These are phyloP conservation scores for Agelas oroides DNA, from an alignment of 37 sponge, comb jelly and placozoan species.

Conservation along the genomic window DNA sequence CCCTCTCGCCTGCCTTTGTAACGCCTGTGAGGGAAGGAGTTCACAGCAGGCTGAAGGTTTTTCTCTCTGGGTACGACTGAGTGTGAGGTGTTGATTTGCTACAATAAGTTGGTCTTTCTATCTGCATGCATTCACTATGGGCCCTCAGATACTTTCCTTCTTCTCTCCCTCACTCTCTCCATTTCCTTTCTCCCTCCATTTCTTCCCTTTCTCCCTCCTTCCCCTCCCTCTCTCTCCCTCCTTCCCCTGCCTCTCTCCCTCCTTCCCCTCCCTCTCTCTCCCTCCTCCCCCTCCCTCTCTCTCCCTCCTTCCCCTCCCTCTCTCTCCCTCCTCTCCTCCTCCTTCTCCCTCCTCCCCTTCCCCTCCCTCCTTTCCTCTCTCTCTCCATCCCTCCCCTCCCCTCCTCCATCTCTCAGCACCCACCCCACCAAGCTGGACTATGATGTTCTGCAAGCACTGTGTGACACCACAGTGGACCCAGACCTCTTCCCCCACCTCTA, in stretches of 20 bases:
- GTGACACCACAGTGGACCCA: constrained; percentile 23
- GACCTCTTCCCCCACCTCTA: constrained; percentile 37
- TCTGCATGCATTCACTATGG: no score
- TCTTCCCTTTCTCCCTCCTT: not conserved
- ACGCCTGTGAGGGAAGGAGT: no score
- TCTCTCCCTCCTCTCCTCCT: no score
- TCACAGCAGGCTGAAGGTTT: not conserved
- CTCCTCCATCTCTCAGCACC: constrained; percentile 10
- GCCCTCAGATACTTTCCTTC: no score
- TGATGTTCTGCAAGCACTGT: constrained; percentile 66
- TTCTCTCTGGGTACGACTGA: constrained; percentile 7
- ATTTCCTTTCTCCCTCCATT: not conserved
- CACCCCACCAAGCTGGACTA: constrained; percentile 68
- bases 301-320: no score
- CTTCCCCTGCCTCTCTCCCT: not conserved
- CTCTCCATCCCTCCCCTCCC: not conserved
- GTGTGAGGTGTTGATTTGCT: not conserved
- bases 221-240: no score
- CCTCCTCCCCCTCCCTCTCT: no score
- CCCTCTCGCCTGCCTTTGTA: no score
- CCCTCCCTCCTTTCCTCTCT: not conserved
- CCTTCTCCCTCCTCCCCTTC: no score
- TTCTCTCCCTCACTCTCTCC: not conserved
- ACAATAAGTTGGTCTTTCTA: not conserved
- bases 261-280: no score